phyloP scores from a whole-genome alignment of 2,797 vertebrate genomes.

The Pachyuromys duprasi region DNA sequence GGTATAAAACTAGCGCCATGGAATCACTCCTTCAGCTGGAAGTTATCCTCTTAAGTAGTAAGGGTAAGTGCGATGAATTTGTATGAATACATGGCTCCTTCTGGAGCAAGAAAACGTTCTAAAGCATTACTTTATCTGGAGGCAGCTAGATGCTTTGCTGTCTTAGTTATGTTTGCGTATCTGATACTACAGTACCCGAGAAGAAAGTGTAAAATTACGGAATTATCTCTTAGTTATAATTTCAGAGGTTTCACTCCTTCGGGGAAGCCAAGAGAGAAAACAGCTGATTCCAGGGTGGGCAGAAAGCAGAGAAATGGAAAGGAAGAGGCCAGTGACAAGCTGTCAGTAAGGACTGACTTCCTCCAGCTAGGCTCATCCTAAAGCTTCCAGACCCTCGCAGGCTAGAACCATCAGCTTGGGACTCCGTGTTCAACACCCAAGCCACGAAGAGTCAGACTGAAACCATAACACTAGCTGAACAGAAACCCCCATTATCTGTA shows the following conservation, averaged over 20 bases:
- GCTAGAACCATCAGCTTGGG: neutral
- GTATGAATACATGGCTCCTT: slow-evolving; percentile 12
- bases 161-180: too few relatives aligned
- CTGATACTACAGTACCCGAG: neutral
- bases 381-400: neutral
- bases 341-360: neutral
- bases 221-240: neutral
- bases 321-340: neutral
- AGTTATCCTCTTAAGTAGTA: slow-evolving; percentile 41
- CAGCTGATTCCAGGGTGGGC: neutral
- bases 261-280: neutral
- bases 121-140: slow-evolving; percentile 21
- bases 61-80: slow-evolving; percentile 56
- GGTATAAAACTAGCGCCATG: slow-evolving; percentile 29
- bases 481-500: neutral
- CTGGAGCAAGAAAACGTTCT: slow-evolving; percentile 19
- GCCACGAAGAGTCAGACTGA: too few relatives aligned
- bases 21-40: slow-evolving; percentile 41
- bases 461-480: neutral
- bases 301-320: neutral
- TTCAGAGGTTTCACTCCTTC: neutral
- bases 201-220: neutral
- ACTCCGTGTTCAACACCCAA: neutral
- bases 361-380: neutral
- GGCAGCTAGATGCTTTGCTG: neutral